These are phyloP conservation scores for Merodon equestris DNA, from an alignment of 2,888 invertebrate species.

Conservation along the genomic window DNA sequence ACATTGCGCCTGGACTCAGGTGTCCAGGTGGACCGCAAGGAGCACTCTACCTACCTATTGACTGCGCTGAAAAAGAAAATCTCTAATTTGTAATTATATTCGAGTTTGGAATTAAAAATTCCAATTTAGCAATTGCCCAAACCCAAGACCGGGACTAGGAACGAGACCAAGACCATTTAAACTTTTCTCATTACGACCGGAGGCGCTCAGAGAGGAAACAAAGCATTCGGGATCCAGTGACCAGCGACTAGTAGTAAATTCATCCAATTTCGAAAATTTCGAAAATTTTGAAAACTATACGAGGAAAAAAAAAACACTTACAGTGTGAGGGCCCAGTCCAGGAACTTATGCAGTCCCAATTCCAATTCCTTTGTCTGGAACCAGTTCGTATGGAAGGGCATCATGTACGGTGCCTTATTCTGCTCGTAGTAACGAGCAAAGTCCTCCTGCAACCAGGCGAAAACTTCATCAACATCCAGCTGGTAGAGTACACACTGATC, in stretches of 20 bases:
- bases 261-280: conserved; percentile 1
- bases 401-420: conserved; percentile 94
- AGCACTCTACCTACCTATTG: background rate
- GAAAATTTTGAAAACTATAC: conserved; percentile 4
- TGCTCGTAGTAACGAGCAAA: conserved; percentile 91
- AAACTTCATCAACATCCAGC: conserved; percentile 87
- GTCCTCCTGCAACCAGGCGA: conserved; percentile 94
- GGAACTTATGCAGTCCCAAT: conserved; percentile 89
- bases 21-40: too few species aligned
- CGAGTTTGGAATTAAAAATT: conserved; percentile 38
- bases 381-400: conserved; percentile 98
- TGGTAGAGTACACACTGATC: conserved; percentile 95
- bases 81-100: conserved; percentile 53
- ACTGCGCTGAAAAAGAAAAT: background rate
- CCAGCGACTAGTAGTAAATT: too few species aligned
- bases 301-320: conserved; percentile 78
- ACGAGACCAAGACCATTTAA: conserved; percentile 22
- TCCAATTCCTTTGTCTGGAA: conserved; percentile 93
- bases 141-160: background rate
- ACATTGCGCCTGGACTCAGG: too few species aligned
- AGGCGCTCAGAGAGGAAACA: background rate
- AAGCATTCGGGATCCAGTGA: background rate
- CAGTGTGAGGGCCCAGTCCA: conserved; percentile 88
- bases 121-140: conserved; percentile 18
- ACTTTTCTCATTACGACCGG: conserved; percentile 61